Base-by-base conservation (phyloP, 2,113 vertebrate species). In the Macaca nemestrina region DNA sequence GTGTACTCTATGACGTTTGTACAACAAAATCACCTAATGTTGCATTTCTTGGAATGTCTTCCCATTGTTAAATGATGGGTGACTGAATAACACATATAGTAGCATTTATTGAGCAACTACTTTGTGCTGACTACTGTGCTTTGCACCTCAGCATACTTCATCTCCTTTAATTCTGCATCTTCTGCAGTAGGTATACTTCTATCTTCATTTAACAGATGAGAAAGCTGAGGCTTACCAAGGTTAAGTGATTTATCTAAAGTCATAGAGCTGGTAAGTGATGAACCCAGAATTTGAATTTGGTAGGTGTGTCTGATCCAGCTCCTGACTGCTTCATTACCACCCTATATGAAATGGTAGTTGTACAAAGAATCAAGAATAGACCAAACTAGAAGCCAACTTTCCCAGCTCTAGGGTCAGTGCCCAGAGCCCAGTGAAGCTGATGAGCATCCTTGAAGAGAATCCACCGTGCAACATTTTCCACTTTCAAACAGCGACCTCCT, bases 31-130 rank as follows among this genome's bases (percentile, higher is more conserved):
- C 7, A 8, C 16, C 32, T 68, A 17, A 35, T 68, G 32, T 16
- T 18, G 7, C 32, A n/a, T 68, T 35, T 18, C 67, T 68, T 3
- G 3, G 67, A 68, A n/a, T 68, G 67, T 13, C 16, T 68, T 18
- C 67, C 67, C n/a, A n/a, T 73, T 38, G 10, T 73, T 73, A 73
- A 73, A n/a, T 38, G n/a, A 73, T 22, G 20, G 18, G 9, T 40
- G 20, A 40, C 70, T 11, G 11, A 1, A 2, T 3, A 30, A 7
- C 20, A 20, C 6, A 5, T 0, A 2, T 14, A 1, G n/a, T 35
- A 6, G 5, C 6, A 1, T 61, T 48, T 92, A n/a, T 17, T 61
- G 79, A 83, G 70, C 20, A 75, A 68, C 17, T 48, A 5, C 38
- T 30, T 0, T 8, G 12, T 23, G 27, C 72, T 32, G 38, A 45